Conservation (phyloP, 2,888 invertebrate genomes). For the Agonum fuliginosum region DNA sequence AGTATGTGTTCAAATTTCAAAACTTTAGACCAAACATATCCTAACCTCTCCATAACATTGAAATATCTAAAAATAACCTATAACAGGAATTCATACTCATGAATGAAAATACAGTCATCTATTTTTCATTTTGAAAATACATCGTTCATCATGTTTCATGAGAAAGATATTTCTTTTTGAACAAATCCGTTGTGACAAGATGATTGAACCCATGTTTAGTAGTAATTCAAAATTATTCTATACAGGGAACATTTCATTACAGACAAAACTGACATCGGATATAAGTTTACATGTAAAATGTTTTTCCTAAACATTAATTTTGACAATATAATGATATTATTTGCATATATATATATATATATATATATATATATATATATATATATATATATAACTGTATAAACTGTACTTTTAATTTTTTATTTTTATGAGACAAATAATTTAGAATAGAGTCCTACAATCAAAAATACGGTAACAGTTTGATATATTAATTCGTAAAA, state of each 20-base stretch:
- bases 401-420: no score
- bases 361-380: no score
- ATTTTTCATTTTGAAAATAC: slow-evolving; percentile 14
- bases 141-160: neutral
- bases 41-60: neutral
- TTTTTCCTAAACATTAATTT: no score
- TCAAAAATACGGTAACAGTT: no score
- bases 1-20: neutral
- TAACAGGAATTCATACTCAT: slow-evolving; percentile 18
- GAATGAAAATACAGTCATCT: slow-evolving; percentile 1
- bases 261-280: no score
- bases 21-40: neutral
- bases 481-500: no score
- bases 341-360: no score
- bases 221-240: slow-evolving; percentile 13
- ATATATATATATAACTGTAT: no score
- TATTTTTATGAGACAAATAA: no score
- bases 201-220: neutral
- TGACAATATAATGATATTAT: no score
- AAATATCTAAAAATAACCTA: slow-evolving; percentile 24
- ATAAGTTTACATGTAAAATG: no score
- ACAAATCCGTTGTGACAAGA: slow-evolving; percentile 10
- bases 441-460: no score
- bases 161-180: neutral
- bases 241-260: neutral